Percentiles rank a stretch among this genome's conserved stretches.
Evolutionary conservation across 2,113 vertebrate genomes (phyloP).

Genomic region (Gambusia holbrooki): DNA sequence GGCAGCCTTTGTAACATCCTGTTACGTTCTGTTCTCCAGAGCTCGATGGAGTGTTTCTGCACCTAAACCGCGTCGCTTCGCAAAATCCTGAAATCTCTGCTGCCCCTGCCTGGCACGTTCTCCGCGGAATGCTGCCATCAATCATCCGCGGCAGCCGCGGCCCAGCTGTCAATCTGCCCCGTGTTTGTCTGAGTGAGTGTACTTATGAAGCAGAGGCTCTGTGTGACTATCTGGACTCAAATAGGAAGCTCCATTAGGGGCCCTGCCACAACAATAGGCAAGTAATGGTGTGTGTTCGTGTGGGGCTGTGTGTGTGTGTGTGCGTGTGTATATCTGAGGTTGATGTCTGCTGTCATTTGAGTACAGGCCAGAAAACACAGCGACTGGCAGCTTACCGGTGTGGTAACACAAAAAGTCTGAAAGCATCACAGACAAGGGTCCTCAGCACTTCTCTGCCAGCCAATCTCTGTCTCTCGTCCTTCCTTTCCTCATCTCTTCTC

Average conservation of each 20-base stretch:
- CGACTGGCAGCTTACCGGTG: slow-evolving; percentile 56
- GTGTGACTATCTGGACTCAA: slow-evolving; percentile 56
- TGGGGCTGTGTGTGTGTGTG: slow-evolving; percentile 43
- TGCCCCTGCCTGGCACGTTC: slow-evolving; percentile 70
- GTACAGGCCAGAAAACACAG: slow-evolving; percentile 56
- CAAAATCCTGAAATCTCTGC: slow-evolving; percentile 65
- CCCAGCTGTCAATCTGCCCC: slow-evolving; percentile 71
- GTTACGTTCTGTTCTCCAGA: slow-evolving; percentile 62
- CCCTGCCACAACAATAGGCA: slow-evolving; percentile 66
- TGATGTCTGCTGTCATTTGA: slow-evolving; percentile 71
- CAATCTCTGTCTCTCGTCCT: slow-evolving; percentile 20
- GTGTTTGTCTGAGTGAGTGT: slow-evolving; percentile 52
- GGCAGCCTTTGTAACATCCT: slow-evolving; percentile 59
- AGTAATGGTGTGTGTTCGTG: slow-evolving; percentile 57
- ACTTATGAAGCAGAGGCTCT: slow-evolving; percentile 46
- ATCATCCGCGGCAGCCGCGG: slow-evolving; percentile 72
- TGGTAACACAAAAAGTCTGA: slow-evolving; percentile 54
- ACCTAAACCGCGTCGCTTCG: slow-evolving; percentile 67
- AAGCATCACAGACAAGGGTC: slow-evolving; percentile 45
- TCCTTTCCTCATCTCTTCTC: slow-evolving; percentile 17
- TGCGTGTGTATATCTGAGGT: slow-evolving; percentile 48
- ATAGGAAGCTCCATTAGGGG: slow-evolving; percentile 70
- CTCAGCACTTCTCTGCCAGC: slow-evolving; percentile 23
- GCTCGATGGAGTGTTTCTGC: slow-evolving; percentile 65
- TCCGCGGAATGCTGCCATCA: slow-evolving; percentile 75